phyloP scores from a whole-genome alignment of 2,113 vertebrate genomes.

The Leucopternis melanops region DNA sequence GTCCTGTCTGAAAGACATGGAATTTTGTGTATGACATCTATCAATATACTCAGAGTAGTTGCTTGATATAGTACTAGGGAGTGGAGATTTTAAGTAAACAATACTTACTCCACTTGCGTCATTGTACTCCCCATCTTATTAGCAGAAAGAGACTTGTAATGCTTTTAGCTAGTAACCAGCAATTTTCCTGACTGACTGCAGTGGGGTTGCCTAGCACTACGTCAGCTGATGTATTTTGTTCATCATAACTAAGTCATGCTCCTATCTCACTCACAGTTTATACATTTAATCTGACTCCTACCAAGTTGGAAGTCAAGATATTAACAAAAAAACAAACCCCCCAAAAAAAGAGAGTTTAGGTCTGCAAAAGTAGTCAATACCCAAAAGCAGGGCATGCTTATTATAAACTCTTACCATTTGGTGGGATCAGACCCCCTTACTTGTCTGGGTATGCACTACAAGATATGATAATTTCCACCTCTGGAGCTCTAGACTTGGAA shows the following conservation, averaged over 20 bases:
- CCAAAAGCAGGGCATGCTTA: background rate
- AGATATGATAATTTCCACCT: background rate
- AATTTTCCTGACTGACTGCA: background rate
- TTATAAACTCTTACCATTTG: background rate
- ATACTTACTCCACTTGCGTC: background rate
- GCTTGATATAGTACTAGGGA: background rate
- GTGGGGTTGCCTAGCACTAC: background rate
- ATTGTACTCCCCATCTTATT: background rate
- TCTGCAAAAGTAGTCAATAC: background rate
- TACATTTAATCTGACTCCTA: background rate
- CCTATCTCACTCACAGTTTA: background rate
- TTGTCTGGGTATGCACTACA: accelerated
- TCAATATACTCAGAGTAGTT: background rate
- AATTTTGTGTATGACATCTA: background rate
- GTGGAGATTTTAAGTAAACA: background rate
- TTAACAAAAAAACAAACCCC: background rate
- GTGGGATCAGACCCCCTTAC: background rate
- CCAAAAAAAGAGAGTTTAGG: background rate
- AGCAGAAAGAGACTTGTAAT: background rate
- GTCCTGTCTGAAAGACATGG: background rate
- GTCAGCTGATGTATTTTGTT: background rate
- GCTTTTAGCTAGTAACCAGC: background rate
- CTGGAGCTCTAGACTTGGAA: background rate
- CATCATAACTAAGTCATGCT: background rate
- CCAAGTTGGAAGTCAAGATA: background rate